Conservation (phyloP, 2,797 vertebrate species). For the Trachurus trachurus region DNA sequence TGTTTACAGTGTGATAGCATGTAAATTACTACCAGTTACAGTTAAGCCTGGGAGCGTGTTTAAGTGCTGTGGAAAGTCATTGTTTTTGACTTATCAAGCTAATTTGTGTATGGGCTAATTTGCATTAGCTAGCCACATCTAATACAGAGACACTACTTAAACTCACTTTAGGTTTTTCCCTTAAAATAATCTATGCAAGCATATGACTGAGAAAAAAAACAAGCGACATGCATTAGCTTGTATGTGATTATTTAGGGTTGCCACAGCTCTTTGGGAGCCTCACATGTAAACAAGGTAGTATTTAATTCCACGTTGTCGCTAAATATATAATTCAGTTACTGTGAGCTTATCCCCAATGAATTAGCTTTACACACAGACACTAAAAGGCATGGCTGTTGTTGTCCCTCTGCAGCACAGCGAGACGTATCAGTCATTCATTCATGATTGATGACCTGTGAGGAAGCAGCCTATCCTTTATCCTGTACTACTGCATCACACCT, state of each 20-base stretch:
- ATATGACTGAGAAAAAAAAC: background rate
- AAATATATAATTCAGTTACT: background rate
- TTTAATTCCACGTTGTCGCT: conserved; percentile 9
- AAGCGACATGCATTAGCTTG: background rate
- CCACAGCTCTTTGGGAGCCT: background rate
- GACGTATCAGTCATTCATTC: conserved; percentile 72
- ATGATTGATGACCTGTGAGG: conserved; percentile 76
- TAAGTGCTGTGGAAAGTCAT: background rate
- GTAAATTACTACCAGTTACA: background rate
- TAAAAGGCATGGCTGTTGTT: conserved; percentile 48
- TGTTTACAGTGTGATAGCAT: conserved; percentile 63
- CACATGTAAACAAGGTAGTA: conserved; percentile 48
- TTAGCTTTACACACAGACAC: conserved; percentile 22
- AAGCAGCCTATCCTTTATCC: conserved; percentile 55
- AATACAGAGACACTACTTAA: background rate
- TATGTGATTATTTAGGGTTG: conserved; percentile 8
- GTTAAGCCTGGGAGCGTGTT: background rate
- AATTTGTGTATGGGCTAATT: background rate
- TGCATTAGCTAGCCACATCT: background rate
- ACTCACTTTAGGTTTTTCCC: background rate
- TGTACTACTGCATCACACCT: conserved; percentile 15
- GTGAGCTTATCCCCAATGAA: conserved; percentile 4
- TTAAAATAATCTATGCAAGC: background rate
- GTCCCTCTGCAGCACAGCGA: conserved; percentile 53
- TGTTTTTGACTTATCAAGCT: background rate